Evolutionary conservation across 2,113 vertebrate genomes (phyloP).

Genomic region (Nansenia antarctica): DNA sequence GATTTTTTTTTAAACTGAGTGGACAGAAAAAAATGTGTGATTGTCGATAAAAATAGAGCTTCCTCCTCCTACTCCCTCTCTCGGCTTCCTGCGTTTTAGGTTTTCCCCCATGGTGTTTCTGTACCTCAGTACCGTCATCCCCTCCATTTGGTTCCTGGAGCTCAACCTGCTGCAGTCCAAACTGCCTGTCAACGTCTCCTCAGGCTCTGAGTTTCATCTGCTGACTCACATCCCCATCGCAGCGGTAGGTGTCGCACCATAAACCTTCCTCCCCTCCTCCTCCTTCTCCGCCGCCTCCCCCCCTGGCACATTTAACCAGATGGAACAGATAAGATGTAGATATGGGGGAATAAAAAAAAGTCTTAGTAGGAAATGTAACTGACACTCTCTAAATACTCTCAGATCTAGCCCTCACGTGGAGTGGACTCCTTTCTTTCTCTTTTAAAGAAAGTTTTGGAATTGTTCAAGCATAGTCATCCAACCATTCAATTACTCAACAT

Average conservation of each 20-base stretch:
- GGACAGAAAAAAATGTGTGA: background rate
- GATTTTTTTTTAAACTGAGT: slow-evolving; percentile 38
- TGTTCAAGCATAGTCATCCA: no score
- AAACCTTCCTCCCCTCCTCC: slow-evolving; percentile 12
- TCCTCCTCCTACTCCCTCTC: slow-evolving; percentile 8
- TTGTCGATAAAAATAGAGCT: slow-evolving; percentile 51
- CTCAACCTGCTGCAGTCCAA: slow-evolving; percentile 71
- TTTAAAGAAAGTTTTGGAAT: no score
- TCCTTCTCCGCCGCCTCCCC: background rate
- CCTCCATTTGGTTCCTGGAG: slow-evolving; percentile 77
- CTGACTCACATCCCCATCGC: slow-evolving; percentile 64
- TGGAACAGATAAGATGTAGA: slow-evolving; percentile 54
- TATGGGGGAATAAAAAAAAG: slow-evolving; percentile 52
- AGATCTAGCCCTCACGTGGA: no score
- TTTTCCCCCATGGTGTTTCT: slow-evolving; percentile 78
- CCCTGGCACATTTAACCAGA: slow-evolving; percentile 48
- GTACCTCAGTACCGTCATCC: slow-evolving; percentile 75
- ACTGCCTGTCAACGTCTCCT: slow-evolving; percentile 59
- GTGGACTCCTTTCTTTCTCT: no score
- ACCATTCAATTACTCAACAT: no score
- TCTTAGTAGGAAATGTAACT: slow-evolving; percentile 48
- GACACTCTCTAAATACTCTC: slow-evolving; percentile 33
- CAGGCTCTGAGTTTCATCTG: slow-evolving; percentile 48
- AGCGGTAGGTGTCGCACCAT: slow-evolving; percentile 52
- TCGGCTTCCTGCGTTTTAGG: slow-evolving; percentile 55